These are phyloP conservation scores for Drosophila parvula DNA, from an alignment of 1,140 invertebrate species.

Conservation along the genomic window DNA sequence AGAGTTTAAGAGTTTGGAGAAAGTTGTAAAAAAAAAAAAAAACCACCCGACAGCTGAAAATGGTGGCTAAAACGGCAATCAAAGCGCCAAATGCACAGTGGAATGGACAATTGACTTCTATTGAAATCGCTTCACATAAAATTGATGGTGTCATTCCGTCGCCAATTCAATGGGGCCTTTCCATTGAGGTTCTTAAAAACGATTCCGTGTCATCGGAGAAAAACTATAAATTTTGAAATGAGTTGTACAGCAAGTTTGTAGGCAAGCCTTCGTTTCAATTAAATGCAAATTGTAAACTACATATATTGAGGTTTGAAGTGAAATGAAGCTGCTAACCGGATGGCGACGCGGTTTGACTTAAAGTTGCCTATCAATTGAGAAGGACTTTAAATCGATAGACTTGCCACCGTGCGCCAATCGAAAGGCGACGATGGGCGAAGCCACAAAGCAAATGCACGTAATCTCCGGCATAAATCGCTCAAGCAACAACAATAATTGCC, in stretches of 20 bases:
- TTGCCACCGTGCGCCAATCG: slow-evolving; percentile 26
- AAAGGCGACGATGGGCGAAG: slow-evolving; percentile 32
- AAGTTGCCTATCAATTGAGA: slow-evolving; percentile 25
- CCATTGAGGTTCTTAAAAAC: background rate
- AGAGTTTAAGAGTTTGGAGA: slow-evolving; percentile 24
- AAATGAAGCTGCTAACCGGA: slow-evolving; percentile 7
- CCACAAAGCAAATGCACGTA: slow-evolving; percentile 64
- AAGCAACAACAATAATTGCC: slow-evolving; percentile 66
- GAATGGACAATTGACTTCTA: slow-evolving; percentile 45
- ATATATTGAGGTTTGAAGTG: too few relatives aligned
- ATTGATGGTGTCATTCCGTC: slow-evolving; percentile 28
- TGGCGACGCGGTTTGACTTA: slow-evolving; percentile 1
- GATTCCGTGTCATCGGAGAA: background rate
- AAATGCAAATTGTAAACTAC: background rate
- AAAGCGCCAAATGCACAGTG: slow-evolving; percentile 40
- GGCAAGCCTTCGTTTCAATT: background rate
- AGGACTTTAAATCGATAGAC: slow-evolving; percentile 29
- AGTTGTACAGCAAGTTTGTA: background rate
- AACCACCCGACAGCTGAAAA: background rate
- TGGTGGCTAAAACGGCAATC: slow-evolving; percentile 36
- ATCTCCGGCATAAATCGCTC: slow-evolving; percentile 70
- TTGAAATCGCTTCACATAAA: slow-evolving; percentile 25
- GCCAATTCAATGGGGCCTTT: slow-evolving; percentile 3
- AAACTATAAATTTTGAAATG: slow-evolving; percentile 2
- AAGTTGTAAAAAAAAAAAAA: slow-evolving; percentile 32